A percentile compares a stretch with the other conserved stretches of the same genome.
Conservation (phyloP, 2,888 invertebrate species). For the Trimorus sp. region DNA sequence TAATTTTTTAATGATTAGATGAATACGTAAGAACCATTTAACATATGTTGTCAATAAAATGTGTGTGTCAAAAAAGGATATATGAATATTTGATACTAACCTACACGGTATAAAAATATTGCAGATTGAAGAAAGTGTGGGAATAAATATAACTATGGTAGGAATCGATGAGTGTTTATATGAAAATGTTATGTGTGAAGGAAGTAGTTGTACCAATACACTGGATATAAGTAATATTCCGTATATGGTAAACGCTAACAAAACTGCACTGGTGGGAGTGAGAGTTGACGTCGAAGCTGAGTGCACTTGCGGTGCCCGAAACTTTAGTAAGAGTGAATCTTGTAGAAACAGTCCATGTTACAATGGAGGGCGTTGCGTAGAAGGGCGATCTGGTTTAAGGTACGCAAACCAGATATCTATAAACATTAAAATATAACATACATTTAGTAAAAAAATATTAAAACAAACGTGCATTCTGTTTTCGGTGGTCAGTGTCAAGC, state of each 20-base stretch:
- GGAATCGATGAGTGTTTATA: constrained; percentile 98
- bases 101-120: background rate
- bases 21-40: no score
- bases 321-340: constrained; percentile 94
- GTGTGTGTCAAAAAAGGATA: no score
- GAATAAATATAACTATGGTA: constrained; percentile 98
- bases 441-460: no score
- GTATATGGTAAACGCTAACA: constrained; percentile 98
- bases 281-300: constrained; percentile 95
- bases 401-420: constrained; percentile 60
- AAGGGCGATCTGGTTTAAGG: constrained; percentile 92
- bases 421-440: no score
- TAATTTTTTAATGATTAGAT: no score
- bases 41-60: no score
- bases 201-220: constrained; percentile 94
- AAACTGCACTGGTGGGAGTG: constrained; percentile 97
- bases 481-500: constrained; percentile 94
- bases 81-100: no score
- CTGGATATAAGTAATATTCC: constrained; percentile 94
- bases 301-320: constrained; percentile 96
- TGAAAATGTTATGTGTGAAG: constrained; percentile 97
- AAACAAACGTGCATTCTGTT: background rate
- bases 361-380: constrained; percentile 97
- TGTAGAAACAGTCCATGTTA: constrained; percentile 95
- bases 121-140: constrained; percentile 94